Evolutionary conservation across 2,888 invertebrate species (phyloP).

Genomic region (Eulithis prunata): DNA sequence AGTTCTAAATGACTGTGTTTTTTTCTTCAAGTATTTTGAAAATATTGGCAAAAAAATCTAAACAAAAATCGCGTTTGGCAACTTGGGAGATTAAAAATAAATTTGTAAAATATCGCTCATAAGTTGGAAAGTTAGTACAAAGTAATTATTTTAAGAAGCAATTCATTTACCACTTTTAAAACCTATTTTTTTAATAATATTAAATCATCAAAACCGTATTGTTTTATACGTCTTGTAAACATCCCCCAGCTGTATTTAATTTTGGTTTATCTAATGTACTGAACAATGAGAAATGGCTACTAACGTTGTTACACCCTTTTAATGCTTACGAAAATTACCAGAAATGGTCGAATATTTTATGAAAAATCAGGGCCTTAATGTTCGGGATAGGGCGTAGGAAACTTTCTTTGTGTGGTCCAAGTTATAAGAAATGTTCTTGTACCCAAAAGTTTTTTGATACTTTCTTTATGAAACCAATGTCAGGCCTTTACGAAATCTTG

Average conservation of each 20-base stretch:
- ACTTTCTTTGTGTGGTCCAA: conserved; percentile 43
- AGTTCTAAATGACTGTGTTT: too few relatives aligned
- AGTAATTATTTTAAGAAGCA: too few relatives aligned
- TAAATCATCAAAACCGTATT: neutral
- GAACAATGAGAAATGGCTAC: conserved; percentile 38
- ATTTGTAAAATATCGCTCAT: too few relatives aligned
- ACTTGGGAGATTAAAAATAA: too few relatives aligned
- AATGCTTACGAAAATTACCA: conserved; percentile 54
- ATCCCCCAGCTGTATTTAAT: conserved; percentile 16
- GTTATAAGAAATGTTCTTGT: conserved; percentile 24
- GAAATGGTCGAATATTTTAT: conserved; percentile 59
- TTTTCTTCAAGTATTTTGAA: too few relatives aligned
- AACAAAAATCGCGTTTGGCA: too few relatives aligned
- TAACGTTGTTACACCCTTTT: conserved; percentile 55
- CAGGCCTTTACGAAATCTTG: too few relatives aligned
- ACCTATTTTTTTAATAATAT: too few relatives aligned
- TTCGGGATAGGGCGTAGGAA: conserved; percentile 46
- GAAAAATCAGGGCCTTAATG: conserved; percentile 55
- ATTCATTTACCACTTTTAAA: too few relatives aligned
- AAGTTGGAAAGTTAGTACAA: too few relatives aligned
- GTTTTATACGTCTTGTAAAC: conserved; percentile 7
- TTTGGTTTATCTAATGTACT: conserved; percentile 29
- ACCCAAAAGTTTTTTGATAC: neutral
- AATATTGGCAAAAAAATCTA: too few relatives aligned
- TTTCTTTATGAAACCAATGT: too few relatives aligned